phyloP scores from a whole-genome alignment of 2,888 invertebrate species.

The Xestia xanthographa region DNA sequence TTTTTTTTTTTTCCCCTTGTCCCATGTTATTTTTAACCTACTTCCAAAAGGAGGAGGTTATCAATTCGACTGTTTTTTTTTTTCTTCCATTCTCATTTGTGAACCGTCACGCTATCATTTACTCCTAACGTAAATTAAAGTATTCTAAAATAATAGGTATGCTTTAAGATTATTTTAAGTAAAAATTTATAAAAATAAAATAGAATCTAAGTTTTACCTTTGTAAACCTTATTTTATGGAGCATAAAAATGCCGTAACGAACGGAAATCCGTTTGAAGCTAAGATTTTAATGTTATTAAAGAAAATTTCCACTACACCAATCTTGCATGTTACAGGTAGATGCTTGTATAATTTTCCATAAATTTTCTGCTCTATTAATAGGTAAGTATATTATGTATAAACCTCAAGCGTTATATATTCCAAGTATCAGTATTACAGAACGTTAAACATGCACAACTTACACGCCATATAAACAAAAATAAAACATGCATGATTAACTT shows the following conservation, averaged over 20 bases:
- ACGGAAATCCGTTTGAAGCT: slow-evolving; percentile 1
- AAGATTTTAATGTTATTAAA: background rate
- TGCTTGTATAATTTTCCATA: background rate
- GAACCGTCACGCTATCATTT: no score
- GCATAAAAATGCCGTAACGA: background rate
- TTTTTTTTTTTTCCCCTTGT: no score
- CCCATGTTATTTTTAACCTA: no score
- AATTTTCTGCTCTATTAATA: slow-evolving; percentile 6
- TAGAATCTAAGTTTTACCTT: background rate
- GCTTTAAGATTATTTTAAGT: no score
- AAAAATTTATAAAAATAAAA: no score
- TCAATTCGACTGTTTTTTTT: no score
- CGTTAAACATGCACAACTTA: slow-evolving; percentile 26
- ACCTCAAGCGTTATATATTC: background rate
- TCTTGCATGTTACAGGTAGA: background rate
- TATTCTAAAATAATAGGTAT: no score
- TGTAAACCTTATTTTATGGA: background rate
- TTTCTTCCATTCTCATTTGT: no score
- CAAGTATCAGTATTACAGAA: slow-evolving; percentile 21
- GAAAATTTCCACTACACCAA: background rate
- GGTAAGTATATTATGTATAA: background rate
- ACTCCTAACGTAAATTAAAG: no score
- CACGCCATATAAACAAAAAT: slow-evolving; percentile 33
- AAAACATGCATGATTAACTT: background rate
- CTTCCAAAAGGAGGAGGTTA: no score